Conservation (phyloP, 2,113 vertebrate species). For the Pogonocichla stellata region DNA sequence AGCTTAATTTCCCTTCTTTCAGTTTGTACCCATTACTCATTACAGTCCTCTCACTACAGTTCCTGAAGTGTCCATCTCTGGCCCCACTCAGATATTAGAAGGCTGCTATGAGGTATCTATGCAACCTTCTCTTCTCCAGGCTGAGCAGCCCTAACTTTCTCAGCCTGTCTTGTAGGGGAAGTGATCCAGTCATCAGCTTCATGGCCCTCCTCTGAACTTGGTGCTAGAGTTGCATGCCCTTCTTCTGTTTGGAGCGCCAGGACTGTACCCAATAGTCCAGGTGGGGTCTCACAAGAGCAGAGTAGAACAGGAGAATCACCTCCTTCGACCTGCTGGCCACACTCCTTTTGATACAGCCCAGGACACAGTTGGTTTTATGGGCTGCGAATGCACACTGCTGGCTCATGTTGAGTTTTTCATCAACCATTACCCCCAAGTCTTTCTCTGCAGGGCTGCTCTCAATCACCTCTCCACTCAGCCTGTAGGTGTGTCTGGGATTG, state of each 20-base stretch:
- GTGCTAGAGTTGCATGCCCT: neutral
- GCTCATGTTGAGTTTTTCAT: neutral
- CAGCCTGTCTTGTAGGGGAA: neutral
- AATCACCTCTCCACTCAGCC: neutral
- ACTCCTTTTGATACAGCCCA: neutral
- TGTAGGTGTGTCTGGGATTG: neutral
- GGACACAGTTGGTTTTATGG: neutral
- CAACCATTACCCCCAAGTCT: neutral
- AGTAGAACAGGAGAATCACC: neutral
- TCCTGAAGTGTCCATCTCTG: neutral
- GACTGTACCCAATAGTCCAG: neutral
- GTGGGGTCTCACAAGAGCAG: neutral
- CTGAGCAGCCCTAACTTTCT: neutral
- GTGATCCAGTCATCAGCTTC: neutral
- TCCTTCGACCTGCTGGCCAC: accelerated
- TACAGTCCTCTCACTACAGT: neutral
- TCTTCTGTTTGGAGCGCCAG: neutral
- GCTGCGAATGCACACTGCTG: neutral
- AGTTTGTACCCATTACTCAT: neutral
- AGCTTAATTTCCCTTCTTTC: neutral
- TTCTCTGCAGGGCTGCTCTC: neutral
- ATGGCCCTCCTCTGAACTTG: neutral
- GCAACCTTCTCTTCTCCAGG: neutral
- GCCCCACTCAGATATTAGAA: neutral
- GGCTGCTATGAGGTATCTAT: neutral